phyloP scores from a whole-genome alignment of 2,113 vertebrate species.

The Lophura nycthemera region DNA sequence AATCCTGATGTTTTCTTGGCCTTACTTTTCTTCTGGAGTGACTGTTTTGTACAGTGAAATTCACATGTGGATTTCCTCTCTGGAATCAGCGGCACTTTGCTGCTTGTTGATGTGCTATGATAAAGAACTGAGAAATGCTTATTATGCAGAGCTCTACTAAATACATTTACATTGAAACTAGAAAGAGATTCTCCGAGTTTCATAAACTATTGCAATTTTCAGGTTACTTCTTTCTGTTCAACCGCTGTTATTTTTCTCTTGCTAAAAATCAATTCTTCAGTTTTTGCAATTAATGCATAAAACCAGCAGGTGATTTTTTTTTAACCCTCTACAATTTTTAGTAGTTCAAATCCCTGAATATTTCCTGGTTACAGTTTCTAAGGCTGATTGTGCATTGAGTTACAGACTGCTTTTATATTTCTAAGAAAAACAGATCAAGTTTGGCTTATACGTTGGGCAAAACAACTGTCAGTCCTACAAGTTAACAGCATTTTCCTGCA shows the following conservation, averaged over 20 bases:
- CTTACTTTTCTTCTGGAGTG: constrained; percentile 41
- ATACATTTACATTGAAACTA: not conserved
- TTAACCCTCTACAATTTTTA: not conserved
- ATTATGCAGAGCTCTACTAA: not conserved
- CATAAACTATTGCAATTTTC: not conserved
- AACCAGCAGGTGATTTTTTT: not conserved
- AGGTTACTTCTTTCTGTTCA: not conserved
- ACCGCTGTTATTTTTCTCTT: not conserved
- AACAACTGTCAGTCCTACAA: not conserved
- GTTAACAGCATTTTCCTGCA: not conserved
- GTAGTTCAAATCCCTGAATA: not conserved
- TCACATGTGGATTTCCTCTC: not conserved
- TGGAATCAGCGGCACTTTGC: constrained; percentile 8
- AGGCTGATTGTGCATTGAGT: not conserved
- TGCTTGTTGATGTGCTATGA: not conserved
- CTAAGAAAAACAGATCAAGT: not conserved
- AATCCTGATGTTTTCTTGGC: constrained; percentile 42
- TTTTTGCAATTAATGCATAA: not conserved
- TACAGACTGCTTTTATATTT: not conserved
- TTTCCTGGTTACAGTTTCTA: not conserved
- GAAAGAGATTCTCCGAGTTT: not conserved
- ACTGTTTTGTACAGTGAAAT: not conserved
- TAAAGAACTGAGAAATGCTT: not conserved
- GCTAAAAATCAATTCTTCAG: not conserved
- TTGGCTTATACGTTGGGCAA: not conserved